phyloP scores from a whole-genome alignment of 2,113 vertebrate species.

The Azemiops feae region DNA sequence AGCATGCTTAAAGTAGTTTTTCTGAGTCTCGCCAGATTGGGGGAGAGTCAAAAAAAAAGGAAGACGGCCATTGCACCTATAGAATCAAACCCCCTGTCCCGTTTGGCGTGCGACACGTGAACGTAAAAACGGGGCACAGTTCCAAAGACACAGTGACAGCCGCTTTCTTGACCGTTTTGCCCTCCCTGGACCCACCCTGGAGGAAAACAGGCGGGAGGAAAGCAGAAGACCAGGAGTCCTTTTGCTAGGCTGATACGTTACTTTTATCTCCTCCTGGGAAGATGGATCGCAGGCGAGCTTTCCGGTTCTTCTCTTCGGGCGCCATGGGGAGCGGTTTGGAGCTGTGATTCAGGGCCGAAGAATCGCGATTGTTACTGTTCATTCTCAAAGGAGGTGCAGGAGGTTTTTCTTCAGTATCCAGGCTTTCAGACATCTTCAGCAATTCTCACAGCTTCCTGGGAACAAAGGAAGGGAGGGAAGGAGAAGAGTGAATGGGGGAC shows the following conservation, averaged over 20 bases:
- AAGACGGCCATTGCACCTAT: neutral
- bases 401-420: constrained; percentile 98
- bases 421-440: constrained; percentile 96
- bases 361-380: constrained; percentile 97
- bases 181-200: neutral
- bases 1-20: neutral
- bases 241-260: constrained; percentile 75
- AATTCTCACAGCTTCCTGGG: constrained; percentile 84
- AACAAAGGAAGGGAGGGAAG: constrained; percentile 32
- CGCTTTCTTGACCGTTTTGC: neutral
- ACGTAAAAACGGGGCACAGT: neutral
- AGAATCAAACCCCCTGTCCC: neutral
- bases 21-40: neutral
- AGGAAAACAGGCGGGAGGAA: neutral
- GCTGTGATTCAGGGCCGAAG: constrained; percentile 90
- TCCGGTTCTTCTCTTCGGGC: constrained; percentile 99
- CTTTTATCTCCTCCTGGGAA: constrained; percentile 98
- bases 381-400: constrained; percentile 98
- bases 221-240: constrained; percentile 20
- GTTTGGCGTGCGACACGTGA: neutral
- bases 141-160: neutral
- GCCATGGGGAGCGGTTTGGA: constrained; percentile 98
- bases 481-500: neutral
- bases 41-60: neutral
- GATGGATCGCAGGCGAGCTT: constrained; percentile 97